Evolutionary conservation across 2,113 vertebrate genomes (phyloP).

Genomic region (Prunella himalayana): DNA sequence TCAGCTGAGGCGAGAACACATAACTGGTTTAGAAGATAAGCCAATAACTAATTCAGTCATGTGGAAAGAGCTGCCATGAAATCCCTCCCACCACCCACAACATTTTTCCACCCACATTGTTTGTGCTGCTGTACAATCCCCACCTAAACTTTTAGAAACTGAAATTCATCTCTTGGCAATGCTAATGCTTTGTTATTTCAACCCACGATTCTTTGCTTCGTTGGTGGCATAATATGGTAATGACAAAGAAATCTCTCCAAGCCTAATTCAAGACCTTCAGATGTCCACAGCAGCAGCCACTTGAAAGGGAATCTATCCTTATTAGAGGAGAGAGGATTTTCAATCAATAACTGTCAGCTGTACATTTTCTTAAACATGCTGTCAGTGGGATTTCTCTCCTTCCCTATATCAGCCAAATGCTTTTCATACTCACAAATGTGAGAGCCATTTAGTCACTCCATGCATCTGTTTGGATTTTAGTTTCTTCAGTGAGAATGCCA

Average conservation of each 20-base stretch:
- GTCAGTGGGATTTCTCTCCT: constrained; percentile 15
- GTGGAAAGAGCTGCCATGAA: constrained; percentile 58
- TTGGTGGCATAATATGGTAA: constrained; percentile 13
- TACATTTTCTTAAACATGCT: constrained; percentile 40
- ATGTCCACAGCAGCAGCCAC: constrained; percentile 26
- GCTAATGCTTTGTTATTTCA: constrained; percentile 53
- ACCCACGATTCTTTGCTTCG: background rate
- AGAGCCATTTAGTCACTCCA: constrained; percentile 17
- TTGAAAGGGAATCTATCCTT: constrained; percentile 55
- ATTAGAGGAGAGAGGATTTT: constrained; percentile 40
- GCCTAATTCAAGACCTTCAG: constrained; percentile 1
- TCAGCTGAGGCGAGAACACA: constrained; percentile 29
- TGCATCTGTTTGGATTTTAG: constrained; percentile 5
- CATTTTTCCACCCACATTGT: constrained; percentile 62
- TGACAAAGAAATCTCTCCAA: background rate
- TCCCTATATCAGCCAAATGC: background rate
- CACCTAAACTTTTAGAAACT: constrained; percentile 58
- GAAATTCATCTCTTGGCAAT: constrained; percentile 54
- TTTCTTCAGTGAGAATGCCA: background rate
- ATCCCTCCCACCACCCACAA: constrained; percentile 63
- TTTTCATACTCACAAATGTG: constrained; percentile 10
- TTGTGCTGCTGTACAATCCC: constrained; percentile 56
- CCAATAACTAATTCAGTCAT: constrained; percentile 63
- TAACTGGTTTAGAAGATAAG: constrained; percentile 63
- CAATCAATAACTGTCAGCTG: constrained; percentile 59